Base-by-base conservation (phyloP, 2,113 vertebrate genomes). In the Crotophaga sulcirostris region DNA sequence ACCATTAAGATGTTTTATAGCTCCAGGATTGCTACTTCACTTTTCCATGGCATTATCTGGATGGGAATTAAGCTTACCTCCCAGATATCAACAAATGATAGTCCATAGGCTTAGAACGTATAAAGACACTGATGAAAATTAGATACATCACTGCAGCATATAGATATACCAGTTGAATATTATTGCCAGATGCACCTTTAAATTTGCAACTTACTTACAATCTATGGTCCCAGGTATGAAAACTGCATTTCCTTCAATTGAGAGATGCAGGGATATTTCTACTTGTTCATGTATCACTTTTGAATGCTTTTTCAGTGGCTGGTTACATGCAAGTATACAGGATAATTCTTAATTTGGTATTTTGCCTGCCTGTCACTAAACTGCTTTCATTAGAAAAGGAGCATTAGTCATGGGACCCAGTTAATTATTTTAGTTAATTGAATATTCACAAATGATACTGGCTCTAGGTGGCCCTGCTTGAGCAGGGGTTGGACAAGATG, bases 111-210 rank as follows among this genome's bases (percentile, higher is more conserved):
- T 56, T 26, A 7, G 33, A 67, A 72, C 14, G 38, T 47, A 29
- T 11, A 33, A 52, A 16, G 18, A 40, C 4, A 4, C 8, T 31
- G 24, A 15, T 54, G 47, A 26, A 74, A 75, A 73, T 15, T 15
- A 47, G 10, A 38, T 36, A 17, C 18, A 56, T 56, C 7, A 12
- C 18, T 58, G 52, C 21, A 82, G n/a, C 11, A 29, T 29, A 47
- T 3, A 2, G 15, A 47, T 38, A 24, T 0, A 0, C 23, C 11
- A 29, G 5, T 33, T 40, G 28, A 47, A 79, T 73, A 28, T 33
- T 64, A 33, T 11, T 9, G 4, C 6, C 20, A 23, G 16, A 56
- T 36, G 29, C 6, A 79, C 31, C 34, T 77, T 13, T 29, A 31
- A 82, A 83, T 10, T 59, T 26, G 38, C 44, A 85, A 52, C 13